A percentile compares a stretch with the other conserved stretches of the same genome.
Conservation (phyloP, 2,113 vertebrate genomes). For the Caretta caretta region DNA sequence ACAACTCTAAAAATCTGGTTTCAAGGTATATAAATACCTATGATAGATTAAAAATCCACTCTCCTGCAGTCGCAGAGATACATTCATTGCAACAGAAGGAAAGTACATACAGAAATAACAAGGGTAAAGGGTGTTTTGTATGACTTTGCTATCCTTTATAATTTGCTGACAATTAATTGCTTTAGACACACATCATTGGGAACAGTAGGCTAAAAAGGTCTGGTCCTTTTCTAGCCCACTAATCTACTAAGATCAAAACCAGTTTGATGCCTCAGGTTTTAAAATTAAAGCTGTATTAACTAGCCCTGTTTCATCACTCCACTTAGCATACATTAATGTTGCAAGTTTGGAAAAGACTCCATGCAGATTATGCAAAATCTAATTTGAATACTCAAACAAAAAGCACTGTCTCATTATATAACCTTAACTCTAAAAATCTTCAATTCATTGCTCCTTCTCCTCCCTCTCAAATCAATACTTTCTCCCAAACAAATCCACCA, state of each 20-base stretch:
- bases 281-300: not conserved
- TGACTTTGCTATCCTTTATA: not conserved
- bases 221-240: constrained; percentile 34
- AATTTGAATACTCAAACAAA: constrained; percentile 45
- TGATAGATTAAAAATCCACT: too few species aligned
- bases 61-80: too few species aligned
- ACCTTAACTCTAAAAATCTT: not conserved
- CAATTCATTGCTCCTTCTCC: not conserved
- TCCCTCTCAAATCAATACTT: not conserved
- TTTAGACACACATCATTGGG: not conserved
- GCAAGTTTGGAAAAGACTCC: constrained; percentile 47
- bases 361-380: constrained; percentile 41
- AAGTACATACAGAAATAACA: not conserved
- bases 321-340: not conserved
- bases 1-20: not conserved
- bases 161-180: not conserved
- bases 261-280: constrained; percentile 45
- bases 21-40: too few species aligned
- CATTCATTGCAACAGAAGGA: not conserved
- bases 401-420: not conserved
- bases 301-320: not conserved
- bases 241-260: constrained; percentile 43
- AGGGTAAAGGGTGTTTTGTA: not conserved
- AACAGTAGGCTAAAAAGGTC: not conserved
- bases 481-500: not conserved